Conservation (phyloP, 2,888 invertebrate species). For the Tanypteryx hageni region DNA sequence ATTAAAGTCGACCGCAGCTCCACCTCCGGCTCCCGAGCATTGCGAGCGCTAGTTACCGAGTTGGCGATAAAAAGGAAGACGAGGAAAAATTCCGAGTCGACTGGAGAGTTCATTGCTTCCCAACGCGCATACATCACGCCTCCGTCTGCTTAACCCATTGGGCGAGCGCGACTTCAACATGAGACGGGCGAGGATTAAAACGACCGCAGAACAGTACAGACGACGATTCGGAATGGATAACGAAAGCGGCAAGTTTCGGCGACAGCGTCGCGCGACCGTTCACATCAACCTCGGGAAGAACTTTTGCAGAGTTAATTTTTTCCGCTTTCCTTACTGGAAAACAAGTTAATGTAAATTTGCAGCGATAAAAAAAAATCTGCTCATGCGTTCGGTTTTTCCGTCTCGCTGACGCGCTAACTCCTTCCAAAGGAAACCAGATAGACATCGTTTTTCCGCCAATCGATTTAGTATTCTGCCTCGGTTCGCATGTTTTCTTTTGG, state of each 20-base stretch:
- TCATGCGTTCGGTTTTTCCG: no score
- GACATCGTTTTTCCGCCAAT: no score
- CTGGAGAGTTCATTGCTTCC: slow-evolving; percentile 29
- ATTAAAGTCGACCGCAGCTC: no score
- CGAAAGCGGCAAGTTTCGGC: not conserved
- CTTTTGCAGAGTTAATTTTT: not conserved
- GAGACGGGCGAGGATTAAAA: not conserved
- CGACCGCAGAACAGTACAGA: not conserved
- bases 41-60: not conserved
- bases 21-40: not conserved
- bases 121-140: not conserved
- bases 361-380: no score
- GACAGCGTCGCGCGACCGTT: not conserved
- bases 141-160: not conserved
- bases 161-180: slow-evolving; percentile 3
- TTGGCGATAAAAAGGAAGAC: not conserved
- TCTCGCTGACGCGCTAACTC: no score
- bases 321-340: not conserved
- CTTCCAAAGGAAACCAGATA: no score
- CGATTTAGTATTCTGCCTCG: no score
- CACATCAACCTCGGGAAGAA: not conserved
- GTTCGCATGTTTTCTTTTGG: no score
- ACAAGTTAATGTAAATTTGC: no score
- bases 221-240: slow-evolving; percentile 19
- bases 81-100: not conserved